A percentile compares a stretch with the other conserved stretches of the same genome.
Evolutionary conservation across 2,888 invertebrate species (phyloP).

Genomic region (Mystacides longicornis): DNA sequence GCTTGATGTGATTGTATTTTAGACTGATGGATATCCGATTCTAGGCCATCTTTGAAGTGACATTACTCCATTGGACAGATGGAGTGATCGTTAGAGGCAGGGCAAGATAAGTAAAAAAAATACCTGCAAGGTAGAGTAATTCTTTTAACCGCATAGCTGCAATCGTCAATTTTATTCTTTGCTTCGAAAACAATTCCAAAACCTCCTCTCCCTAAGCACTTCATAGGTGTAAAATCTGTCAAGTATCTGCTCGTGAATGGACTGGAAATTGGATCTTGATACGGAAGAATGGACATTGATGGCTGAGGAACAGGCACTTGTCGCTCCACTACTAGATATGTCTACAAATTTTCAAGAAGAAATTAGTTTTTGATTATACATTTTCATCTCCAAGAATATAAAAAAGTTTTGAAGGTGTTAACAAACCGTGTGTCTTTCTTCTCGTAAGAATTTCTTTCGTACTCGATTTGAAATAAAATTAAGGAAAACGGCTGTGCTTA

Average conservation of each 20-base stretch:
- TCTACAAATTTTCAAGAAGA: no score
- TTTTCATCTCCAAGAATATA: no score
- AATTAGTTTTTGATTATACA: no score
- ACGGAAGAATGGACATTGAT: background rate
- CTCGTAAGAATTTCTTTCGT: constrained; percentile 24
- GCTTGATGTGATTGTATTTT: no score
- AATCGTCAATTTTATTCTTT: constrained; percentile 87
- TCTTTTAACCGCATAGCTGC: constrained; percentile 91
- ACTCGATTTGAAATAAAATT: constrained; percentile 51
- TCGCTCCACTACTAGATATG: constrained; percentile 38
- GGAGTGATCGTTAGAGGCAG: no score
- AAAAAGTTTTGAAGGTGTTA: background rate
- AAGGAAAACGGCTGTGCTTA: constrained; percentile 63
- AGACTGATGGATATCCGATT: no score
- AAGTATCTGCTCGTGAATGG: constrained; percentile 62
- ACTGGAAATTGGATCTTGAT: constrained; percentile 21
- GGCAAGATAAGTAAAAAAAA: no score
- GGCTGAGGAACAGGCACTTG: constrained; percentile 30
- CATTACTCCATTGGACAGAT: no score
- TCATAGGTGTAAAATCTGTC: constrained; percentile 75
- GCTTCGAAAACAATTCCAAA: constrained; percentile 97
- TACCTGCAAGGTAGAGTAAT: constrained; percentile 76
- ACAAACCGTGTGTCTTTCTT: constrained; percentile 29
- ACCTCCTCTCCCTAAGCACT: constrained; percentile 82
- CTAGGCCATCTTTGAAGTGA: no score